Conservation (phyloP, 2,888 invertebrate genomes). For the Drosophila kanekoi region DNA sequence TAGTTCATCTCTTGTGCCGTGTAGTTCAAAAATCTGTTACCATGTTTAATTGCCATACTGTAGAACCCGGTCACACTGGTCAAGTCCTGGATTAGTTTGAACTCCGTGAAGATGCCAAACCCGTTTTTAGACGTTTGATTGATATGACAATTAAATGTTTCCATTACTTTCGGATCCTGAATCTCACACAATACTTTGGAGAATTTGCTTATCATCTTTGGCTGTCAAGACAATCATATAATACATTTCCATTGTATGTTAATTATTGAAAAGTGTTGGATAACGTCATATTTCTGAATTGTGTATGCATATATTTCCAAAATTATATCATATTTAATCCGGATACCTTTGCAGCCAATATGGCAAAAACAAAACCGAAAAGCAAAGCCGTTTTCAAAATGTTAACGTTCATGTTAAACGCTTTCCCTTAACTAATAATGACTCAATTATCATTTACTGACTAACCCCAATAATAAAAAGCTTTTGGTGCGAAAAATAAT, state of each 20-base stretch:
- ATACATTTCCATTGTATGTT: neutral
- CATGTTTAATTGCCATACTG: conserved; percentile 11
- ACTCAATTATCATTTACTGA: neutral
- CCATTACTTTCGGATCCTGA: conserved; percentile 18
- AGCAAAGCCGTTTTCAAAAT: neutral
- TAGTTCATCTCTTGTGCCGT: conserved; percentile 19
- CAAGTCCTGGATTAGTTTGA: conserved; percentile 15
- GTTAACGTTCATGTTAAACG: neutral
- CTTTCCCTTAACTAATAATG: neutral
- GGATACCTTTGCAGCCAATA: neutral
- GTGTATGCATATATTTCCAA: neutral
- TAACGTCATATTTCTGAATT: neutral
- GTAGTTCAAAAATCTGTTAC: conserved; percentile 19
- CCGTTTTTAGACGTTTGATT: conserved; percentile 1
- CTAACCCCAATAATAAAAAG: too few relatives aligned
- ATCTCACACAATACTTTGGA: conserved; percentile 32
- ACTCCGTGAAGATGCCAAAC: neutral
- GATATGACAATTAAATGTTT: conserved; percentile 27
- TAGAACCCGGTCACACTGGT: conserved; percentile 4
- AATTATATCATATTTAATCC: neutral
- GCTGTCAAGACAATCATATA: conserved; percentile 1
- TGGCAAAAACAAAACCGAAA: neutral
- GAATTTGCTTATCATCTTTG: conserved; percentile 26
- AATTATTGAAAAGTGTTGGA: neutral
- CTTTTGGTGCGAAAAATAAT: conserved; percentile 1